Percentiles rank a stretch among this genome's conserved stretches.
Conservation (phyloP, 1,140 invertebrate species). For the Archivesica marissinica region DNA sequence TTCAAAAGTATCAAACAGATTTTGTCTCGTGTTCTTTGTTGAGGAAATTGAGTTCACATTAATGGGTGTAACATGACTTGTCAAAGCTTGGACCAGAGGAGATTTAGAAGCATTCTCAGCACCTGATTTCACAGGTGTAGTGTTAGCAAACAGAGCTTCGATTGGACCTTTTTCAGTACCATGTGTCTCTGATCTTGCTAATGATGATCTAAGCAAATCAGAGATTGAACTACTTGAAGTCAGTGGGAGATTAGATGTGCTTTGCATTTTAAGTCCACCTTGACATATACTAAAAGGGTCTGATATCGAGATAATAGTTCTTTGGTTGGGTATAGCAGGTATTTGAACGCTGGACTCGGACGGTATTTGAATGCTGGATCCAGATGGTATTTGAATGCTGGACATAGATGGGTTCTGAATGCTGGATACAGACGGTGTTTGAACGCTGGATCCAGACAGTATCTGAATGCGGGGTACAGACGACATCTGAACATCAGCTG, state of each 20-base stretch:
- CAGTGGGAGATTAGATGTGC: too few species aligned
- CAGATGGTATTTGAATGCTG: too few species aligned
- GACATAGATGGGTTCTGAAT: too few species aligned
- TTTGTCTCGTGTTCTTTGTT: constrained; percentile 10
- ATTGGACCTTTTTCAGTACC: constrained; percentile 12
- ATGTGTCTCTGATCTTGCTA: background rate
- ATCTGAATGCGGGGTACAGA: background rate
- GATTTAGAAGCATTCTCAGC: background rate
- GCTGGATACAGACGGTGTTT: too few species aligned
- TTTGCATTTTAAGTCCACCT: too few species aligned
- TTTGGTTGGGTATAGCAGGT: too few species aligned
- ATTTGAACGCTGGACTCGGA: too few species aligned
- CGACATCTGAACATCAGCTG: background rate
- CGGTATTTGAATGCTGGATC: too few species aligned
- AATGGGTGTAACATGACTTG: background rate
- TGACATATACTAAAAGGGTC: too few species aligned
- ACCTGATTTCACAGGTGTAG: background rate
- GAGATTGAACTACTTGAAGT: constrained; percentile 8
- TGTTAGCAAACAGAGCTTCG: constrained; percentile 16
- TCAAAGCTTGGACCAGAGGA: background rate
- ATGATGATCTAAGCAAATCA: background rate
- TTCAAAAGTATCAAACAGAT: constrained; percentile 53
- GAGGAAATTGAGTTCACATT: background rate
- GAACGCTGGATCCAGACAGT: too few species aligned
- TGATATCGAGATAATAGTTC: too few species aligned